phyloP scores from a whole-genome alignment of 2,888 invertebrate species.

The Chymomyza fuscimana region DNA sequence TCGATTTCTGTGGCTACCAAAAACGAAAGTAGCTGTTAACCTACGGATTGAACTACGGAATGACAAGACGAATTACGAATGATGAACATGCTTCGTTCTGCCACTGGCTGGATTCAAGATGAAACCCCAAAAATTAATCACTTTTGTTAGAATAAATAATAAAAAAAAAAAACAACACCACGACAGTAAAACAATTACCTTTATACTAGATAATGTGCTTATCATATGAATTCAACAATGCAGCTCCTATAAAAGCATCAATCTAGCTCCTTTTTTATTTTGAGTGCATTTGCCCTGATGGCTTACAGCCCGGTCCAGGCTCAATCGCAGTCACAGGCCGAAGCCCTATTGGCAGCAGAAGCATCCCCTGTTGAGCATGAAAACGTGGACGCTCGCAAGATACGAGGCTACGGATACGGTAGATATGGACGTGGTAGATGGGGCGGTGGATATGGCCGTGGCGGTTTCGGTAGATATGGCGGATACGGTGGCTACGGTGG shows the following conservation, averaged over 20 bases:
- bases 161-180: neutral
- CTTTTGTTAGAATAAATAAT: neutral
- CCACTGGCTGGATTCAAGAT: neutral
- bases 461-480: conserved; percentile 24
- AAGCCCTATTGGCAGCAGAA: conserved; percentile 45
- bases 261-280: conserved; percentile 23
- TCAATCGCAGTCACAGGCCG: conserved; percentile 23
- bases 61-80: neutral
- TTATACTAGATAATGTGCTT: neutral
- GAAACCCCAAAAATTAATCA: neutral
- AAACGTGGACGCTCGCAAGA: conserved; percentile 53
- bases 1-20: neutral
- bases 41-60: neutral
- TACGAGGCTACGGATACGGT: conserved; percentile 43
- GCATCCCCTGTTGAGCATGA: conserved; percentile 43
- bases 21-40: neutral
- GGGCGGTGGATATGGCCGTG: conserved; percentile 20
- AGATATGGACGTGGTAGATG: conserved; percentile 34
- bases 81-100: neutral
- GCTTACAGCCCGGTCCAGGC: conserved; percentile 25
- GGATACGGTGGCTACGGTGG: conserved; percentile 29
- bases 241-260: conserved; percentile 7
- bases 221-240: neutral
- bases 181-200: neutral
- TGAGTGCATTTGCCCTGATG: conserved; percentile 35